phyloP scores from a whole-genome alignment of 1,140 invertebrate genomes.

The Oryzaephilus surinamensis region DNA sequence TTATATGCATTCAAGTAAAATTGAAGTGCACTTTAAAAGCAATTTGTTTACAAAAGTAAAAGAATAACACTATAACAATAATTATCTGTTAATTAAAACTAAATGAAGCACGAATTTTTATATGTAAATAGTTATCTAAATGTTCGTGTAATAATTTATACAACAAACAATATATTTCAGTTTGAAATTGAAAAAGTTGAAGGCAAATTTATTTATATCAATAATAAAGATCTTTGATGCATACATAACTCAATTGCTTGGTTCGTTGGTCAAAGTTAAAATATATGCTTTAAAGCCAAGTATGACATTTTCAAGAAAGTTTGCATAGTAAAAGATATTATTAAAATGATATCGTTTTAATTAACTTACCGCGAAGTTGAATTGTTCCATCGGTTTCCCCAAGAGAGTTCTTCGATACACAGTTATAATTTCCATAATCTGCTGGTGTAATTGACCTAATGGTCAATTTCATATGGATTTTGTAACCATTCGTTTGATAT shows the following conservation, averaged over 20 bases:
- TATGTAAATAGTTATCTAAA: too few species aligned
- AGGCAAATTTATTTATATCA: too few species aligned
- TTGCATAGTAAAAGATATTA: background rate
- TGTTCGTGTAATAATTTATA: too few species aligned
- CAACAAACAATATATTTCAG: too few species aligned
- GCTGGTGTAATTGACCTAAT: constrained; percentile 53
- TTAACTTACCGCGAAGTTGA: constrained; percentile 66
- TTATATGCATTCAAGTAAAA: too few species aligned
- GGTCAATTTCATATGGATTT: constrained; percentile 65
- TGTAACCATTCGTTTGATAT: constrained; percentile 58
- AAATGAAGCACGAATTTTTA: too few species aligned
- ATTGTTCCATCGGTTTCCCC: constrained; percentile 81
- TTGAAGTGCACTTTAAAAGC: too few species aligned
- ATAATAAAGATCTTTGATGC: constrained; percentile 16
- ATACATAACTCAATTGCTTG: constrained; percentile 15
- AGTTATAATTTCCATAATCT: constrained; percentile 73
- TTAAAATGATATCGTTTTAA: constrained; percentile 8
- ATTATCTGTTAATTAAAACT: too few species aligned
- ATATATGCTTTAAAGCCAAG: constrained; percentile 5
- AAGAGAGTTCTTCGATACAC: constrained; percentile 68
- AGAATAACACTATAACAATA: too few species aligned
- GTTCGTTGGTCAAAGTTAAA: constrained; percentile 16
- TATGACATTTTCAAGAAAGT: background rate
- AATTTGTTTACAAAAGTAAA: too few species aligned
- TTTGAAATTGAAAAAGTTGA: too few species aligned